Conservation (phyloP, 2,797 vertebrate species). For the Pantherophis vulpinus region DNA sequence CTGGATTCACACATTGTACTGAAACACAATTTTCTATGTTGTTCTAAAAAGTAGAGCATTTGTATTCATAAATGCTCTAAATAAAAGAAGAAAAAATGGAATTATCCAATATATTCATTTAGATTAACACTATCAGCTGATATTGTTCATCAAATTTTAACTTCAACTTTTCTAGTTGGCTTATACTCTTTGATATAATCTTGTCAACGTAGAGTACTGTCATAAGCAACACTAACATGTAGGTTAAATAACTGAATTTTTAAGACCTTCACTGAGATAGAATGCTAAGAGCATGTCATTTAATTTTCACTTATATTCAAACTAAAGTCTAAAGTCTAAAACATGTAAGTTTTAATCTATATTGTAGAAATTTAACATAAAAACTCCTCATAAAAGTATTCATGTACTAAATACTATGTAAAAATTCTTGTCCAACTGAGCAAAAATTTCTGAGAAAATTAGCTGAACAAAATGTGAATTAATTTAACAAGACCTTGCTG, state of each 20-base stretch:
- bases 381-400: background rate
- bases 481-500: constrained; percentile 81
- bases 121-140: background rate
- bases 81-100: background rate
- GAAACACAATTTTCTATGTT: background rate
- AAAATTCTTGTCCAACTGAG: background rate
- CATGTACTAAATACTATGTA: background rate
- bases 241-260: background rate
- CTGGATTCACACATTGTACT: background rate
- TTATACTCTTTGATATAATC: background rate
- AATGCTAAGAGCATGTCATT: background rate
- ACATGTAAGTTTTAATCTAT: background rate
- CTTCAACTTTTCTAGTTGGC: background rate
- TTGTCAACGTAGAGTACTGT: background rate
- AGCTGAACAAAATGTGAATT: background rate
- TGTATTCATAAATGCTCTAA: background rate
- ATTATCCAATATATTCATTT: background rate
- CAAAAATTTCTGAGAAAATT: background rate
- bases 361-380: background rate
- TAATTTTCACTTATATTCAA: background rate
- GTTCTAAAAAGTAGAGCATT: background rate
- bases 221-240: background rate
- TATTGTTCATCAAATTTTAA: background rate
- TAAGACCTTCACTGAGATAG: background rate
- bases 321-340: background rate